Conservation (phyloP, 2,113 vertebrate genomes). For the Apodemus speciosus region DNA sequence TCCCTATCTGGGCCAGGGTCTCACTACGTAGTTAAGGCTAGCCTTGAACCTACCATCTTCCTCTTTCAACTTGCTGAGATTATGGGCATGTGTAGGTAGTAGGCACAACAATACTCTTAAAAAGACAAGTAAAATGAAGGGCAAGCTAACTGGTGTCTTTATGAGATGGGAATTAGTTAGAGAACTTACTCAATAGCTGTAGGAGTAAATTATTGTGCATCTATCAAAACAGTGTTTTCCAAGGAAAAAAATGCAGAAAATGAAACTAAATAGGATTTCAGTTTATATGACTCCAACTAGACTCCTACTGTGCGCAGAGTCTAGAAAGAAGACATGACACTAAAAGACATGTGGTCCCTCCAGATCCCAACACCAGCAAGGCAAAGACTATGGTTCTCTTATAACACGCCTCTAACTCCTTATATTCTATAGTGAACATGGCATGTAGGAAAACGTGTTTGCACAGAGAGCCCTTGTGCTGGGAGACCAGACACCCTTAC, state of each 20-base stretch:
- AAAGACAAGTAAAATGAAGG: background rate
- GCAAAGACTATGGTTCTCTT: background rate
- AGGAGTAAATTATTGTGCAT: background rate
- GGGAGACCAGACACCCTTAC: background rate
- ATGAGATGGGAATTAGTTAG: background rate
- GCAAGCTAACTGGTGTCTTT: background rate
- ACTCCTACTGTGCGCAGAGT: background rate
- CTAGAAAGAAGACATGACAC: background rate
- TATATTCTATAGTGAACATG: background rate
- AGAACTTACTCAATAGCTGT: background rate
- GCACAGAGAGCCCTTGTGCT: fast-evolving
- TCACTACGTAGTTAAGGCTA: background rate
- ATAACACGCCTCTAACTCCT: background rate
- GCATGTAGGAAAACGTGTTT: background rate
- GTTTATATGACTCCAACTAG: background rate
- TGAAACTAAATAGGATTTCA: background rate
- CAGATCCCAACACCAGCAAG: background rate
- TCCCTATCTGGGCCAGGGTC: background rate
- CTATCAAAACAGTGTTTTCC: background rate
- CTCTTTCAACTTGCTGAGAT: background rate
- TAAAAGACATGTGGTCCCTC: background rate
- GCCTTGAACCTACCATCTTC: background rate
- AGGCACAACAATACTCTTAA: background rate
- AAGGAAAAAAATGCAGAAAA: background rate
- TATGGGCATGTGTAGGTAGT: background rate